Conservation (phyloP, 2,797 vertebrate species). For the Nyctalus aviator region DNA sequence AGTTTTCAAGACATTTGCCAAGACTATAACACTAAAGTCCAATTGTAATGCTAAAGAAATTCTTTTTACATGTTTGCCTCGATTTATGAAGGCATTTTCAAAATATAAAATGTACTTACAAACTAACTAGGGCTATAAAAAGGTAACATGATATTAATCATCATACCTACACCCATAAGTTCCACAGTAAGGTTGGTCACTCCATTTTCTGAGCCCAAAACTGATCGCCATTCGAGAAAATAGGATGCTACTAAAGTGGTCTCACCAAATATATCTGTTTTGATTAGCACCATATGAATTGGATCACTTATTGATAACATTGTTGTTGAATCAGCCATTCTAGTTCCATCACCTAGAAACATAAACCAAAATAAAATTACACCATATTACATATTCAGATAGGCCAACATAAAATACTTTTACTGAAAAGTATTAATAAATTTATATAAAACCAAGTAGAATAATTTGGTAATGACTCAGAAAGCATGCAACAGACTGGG, state of each 20-base stretch:
- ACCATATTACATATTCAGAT: conserved; percentile 18
- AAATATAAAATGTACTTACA: neutral
- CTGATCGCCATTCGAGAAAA: conserved; percentile 96
- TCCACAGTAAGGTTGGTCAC: conserved; percentile 92
- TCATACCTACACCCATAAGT: conserved; percentile 97
- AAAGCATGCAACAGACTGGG: neutral
- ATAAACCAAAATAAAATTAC: conserved; percentile 58
- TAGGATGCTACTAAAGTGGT: conserved; percentile 95
- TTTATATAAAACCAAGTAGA: neutral
- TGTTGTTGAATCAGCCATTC: conserved; percentile 94
- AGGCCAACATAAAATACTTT: neutral
- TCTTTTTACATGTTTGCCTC: neutral
- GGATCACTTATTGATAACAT: conserved; percentile 97
- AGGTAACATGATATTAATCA: conserved; percentile 69
- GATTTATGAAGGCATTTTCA: neutral
- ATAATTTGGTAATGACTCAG: neutral
- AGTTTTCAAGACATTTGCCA: neutral
- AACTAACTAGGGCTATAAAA: conserved; percentile 25
- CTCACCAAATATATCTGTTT: conserved; percentile 93
- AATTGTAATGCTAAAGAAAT: conserved; percentile 6
- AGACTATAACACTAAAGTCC: neutral
- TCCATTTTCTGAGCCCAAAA: conserved; percentile 92
- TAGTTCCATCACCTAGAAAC: conserved; percentile 93
- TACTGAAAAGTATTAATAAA: conserved; percentile 31
- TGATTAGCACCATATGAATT: conserved; percentile 96